phyloP scores from a whole-genome alignment of 2,797 vertebrate genomes.

The Artibeus jamaicensis region DNA sequence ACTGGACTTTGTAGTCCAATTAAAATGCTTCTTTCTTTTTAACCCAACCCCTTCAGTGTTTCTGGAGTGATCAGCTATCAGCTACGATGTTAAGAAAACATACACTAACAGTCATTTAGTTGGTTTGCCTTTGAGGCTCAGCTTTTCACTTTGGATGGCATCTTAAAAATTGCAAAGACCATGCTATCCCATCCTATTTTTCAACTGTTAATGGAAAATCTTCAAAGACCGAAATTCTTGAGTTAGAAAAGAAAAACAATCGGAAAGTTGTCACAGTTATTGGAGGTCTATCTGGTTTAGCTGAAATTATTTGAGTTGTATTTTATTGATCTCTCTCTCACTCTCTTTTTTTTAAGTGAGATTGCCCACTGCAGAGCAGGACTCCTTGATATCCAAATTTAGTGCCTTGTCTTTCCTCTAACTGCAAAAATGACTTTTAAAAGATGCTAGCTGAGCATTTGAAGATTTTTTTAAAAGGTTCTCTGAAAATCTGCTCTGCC shows the following conservation, averaged over 20 bases:
- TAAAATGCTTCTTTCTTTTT: neutral
- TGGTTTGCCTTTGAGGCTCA: neutral
- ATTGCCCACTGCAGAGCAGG: neutral
- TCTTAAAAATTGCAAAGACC: neutral
- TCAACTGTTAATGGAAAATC: slow-evolving; percentile 2
- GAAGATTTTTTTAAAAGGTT: neutral
- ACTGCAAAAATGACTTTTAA: neutral
- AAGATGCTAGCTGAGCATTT: slow-evolving; percentile 1
- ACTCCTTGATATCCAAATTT: neutral
- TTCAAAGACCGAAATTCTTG: neutral
- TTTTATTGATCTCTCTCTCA: neutral
- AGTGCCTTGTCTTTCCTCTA: neutral
- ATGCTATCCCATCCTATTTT: neutral
- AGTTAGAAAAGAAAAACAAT: neutral
- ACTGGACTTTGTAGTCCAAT: neutral
- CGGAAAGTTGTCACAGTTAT: neutral
- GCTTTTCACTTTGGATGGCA: neutral
- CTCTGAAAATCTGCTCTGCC: slow-evolving; percentile 15
- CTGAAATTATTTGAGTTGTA: slow-evolving; percentile 30
- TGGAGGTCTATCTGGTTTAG: neutral
- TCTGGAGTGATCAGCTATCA: neutral
- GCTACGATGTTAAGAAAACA: neutral
- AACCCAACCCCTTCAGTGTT: neutral
- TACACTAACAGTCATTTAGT: neutral
- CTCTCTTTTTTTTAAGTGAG: neutral